Percentiles rank a stretch among this genome's conserved stretches.
phyloP scores from a whole-genome alignment of 2,113 vertebrate genomes.

The Corythaixoides concolor region DNA sequence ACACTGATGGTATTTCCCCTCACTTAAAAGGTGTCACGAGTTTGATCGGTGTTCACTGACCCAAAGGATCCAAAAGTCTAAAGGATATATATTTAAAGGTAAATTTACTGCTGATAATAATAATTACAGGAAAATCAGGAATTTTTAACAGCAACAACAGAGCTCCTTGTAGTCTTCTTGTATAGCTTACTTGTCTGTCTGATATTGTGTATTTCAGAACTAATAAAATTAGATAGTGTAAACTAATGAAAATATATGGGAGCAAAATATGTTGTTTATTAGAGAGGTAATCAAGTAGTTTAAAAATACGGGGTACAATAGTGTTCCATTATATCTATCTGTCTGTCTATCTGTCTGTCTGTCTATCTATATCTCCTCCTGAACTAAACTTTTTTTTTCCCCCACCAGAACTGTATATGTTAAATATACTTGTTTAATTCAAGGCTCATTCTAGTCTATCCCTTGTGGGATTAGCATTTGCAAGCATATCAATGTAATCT shows the following conservation, averaged over 20 bases:
- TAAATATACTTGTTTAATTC: not conserved
- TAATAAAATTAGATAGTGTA: not conserved
- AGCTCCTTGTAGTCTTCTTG: not conserved
- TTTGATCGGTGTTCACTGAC: not conserved
- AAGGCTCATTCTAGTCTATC: not conserved
- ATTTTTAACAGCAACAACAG: not conserved
- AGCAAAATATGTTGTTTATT: not conserved
- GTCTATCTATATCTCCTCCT: not conserved
- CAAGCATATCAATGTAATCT: not conserved
- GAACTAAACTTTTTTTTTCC: not conserved
- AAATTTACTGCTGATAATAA: not conserved
- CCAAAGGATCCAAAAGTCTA: not conserved
- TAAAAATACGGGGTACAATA: not conserved
- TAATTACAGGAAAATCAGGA: not conserved
- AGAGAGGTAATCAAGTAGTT: not conserved
- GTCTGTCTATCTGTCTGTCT: too few species aligned
- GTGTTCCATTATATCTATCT: not conserved
- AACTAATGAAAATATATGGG: not conserved
- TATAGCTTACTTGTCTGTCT: not conserved
- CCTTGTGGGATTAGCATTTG: not conserved
- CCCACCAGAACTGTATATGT: not conserved
- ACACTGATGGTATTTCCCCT: not conserved
- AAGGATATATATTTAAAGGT: not conserved
- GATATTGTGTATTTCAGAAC: not conserved
- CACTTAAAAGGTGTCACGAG: not conserved